Base-by-base conservation (phyloP, 2,113 vertebrate genomes). In the Cochlearius cochlearius region DNA sequence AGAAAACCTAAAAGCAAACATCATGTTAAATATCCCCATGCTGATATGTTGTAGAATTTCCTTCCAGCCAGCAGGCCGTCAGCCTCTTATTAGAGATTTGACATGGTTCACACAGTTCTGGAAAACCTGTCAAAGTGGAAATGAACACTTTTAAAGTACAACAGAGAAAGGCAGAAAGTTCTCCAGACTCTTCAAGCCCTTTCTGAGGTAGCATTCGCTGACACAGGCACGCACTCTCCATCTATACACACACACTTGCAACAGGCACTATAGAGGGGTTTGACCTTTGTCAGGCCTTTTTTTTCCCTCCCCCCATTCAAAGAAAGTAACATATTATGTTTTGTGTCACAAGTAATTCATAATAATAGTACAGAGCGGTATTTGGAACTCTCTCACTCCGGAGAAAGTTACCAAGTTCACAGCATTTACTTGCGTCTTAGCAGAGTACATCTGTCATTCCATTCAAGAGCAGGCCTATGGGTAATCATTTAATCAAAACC, bases 401-500 rank as follows among this genome's bases (percentile, higher is more conserved):
- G 66, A 96, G 58, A 86, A 95, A 96, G 62, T 94, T 94, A 93
- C 45, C 29, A 77, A 85, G 36, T 96, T 97, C 85, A 82, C 47
- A 88, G 43, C 85, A 75, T 94, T 92, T 96, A 60, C 85, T 94
- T 94, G 49, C 71, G 81, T 92, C 53, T 94, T 96, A 95, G 56
- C 76, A 53, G n/a, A 97, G 39, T 91, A 94, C 64, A 92, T 96
- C 94, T 96, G 90, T 95, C 91, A 96, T 97, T 96, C 96, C 50
- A 88, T 92, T 98, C 91, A 96, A 97, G 75, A 97, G 73, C 39
- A 95, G 56, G 41, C 38, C 82, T 97, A 81, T 75, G 75, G 66
- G 50, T 96, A 97, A 97, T 97, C 89, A 97, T 97, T 97, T 97
- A 98, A 97, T 97, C 97, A 98, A 96, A 98, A 95, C 39, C 74